Percentiles rank a stretch among this genome's conserved stretches.
Evolutionary conservation across 2,797 vertebrate genomes (phyloP).

Genomic region (Phylloscopus collybita): DNA sequence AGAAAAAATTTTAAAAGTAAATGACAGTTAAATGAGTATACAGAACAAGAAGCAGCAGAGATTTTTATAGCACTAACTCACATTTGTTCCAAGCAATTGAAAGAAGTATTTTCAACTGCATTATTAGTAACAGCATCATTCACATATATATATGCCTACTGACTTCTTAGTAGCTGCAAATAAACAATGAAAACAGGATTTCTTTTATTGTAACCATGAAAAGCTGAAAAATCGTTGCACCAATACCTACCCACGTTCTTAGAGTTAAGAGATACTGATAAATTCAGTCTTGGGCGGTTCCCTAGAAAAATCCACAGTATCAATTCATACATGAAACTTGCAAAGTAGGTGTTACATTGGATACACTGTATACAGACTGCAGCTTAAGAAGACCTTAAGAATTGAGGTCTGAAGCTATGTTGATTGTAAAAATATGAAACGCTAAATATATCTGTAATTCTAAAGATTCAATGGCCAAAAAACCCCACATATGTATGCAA

Average conservation of each 20-base stretch:
- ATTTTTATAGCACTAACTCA: neutral
- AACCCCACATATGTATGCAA: neutral
- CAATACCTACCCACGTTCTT: neutral
- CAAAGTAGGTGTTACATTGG: neutral
- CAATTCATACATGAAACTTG: neutral
- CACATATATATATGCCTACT: neutral
- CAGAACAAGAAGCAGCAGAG: neutral
- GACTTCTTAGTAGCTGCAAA: neutral
- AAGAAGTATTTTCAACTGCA: neutral
- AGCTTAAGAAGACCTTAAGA: neutral
- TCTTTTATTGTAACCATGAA: neutral
- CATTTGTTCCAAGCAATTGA: neutral
- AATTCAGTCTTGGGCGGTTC: neutral
- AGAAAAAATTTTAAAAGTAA: neutral
- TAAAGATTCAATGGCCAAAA: neutral
- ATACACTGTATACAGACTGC: neutral
- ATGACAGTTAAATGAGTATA: neutral
- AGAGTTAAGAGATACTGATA: neutral
- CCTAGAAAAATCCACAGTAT: neutral
- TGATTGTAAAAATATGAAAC: neutral
- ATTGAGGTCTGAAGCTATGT: neutral
- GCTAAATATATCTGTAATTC: neutral
- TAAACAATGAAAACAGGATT: neutral
- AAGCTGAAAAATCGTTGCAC: neutral
- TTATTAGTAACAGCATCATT: neutral